These are phyloP conservation scores for Esox lucius DNA, from an alignment of 2,797 vertebrate genomes.

Conservation along the genomic window DNA sequence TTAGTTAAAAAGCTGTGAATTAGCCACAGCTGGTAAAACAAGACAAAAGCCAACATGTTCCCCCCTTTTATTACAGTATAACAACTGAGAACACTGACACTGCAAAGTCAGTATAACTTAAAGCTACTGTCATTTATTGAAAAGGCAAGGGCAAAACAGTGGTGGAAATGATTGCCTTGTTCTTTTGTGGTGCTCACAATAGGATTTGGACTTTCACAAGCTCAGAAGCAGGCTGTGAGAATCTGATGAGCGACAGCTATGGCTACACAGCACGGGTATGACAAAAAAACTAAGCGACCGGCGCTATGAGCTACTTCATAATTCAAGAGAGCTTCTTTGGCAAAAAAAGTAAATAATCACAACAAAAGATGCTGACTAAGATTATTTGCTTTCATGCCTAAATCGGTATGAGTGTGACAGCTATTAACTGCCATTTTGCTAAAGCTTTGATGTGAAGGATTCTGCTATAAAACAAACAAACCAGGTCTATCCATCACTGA, in stretches of 20 bases:
- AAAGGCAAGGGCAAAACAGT: slow-evolving; percentile 22
- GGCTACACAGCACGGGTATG: slow-evolving; percentile 6
- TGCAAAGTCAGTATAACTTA: slow-evolving; percentile 21
- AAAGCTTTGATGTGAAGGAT: slow-evolving; percentile 32
- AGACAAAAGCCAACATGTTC: background rate
- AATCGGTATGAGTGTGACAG: slow-evolving; percentile 13
- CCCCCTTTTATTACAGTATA: background rate
- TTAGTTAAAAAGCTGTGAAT: background rate
- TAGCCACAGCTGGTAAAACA: background rate
- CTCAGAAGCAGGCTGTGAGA: background rate
- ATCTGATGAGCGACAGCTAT: slow-evolving; percentile 26
- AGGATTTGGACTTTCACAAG: slow-evolving; percentile 27
- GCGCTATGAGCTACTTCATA: slow-evolving; percentile 15
- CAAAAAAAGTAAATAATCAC: slow-evolving; percentile 12
- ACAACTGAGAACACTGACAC: background rate
- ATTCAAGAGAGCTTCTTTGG: slow-evolving; percentile 12
- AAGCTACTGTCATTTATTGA: slow-evolving; percentile 35
- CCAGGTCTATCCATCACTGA: slow-evolving; percentile 15
- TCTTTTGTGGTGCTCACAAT: slow-evolving; percentile 13
- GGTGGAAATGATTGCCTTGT: slow-evolving; percentile 27
- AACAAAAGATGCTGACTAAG: slow-evolving; percentile 14
- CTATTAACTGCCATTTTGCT: slow-evolving; percentile 25
- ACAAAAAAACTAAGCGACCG: slow-evolving; percentile 20
- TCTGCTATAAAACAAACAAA: slow-evolving; percentile 10
- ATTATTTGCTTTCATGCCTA: slow-evolving; percentile 5